Conservation (phyloP, 2,113 vertebrate species). For the Gasterosteus aculeatus region DNA sequence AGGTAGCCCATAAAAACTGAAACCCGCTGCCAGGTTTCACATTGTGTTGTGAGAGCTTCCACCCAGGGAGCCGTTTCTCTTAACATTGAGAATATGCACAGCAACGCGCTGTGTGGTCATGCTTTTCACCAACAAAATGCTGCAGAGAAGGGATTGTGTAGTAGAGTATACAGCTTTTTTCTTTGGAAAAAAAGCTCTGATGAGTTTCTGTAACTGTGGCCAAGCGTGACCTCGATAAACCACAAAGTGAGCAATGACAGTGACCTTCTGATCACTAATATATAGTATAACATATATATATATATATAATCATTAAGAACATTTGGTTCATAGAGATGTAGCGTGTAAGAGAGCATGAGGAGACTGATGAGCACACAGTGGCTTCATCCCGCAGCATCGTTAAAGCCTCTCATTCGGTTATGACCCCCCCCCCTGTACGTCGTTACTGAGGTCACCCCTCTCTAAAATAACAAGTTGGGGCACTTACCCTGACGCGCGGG, state of each 20-base stretch:
- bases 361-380: neutral
- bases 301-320: neutral
- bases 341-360: neutral
- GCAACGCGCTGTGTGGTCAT: neutral
- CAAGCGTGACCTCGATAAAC: neutral
- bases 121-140: neutral
- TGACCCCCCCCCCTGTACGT: conserved; percentile 22
- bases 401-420: conserved; percentile 25
- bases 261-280: conserved; percentile 8
- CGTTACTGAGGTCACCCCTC: conserved; percentile 1
- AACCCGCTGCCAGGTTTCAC: conserved; percentile 25
- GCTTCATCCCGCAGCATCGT: neutral
- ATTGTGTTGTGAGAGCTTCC: neutral
- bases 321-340: neutral
- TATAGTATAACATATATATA: neutral
- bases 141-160: neutral
- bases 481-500: conserved; percentile 72
- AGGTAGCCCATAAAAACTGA: conserved; percentile 17
- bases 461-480: conserved; percentile 44
- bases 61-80: conserved; percentile 4
- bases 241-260: neutral
- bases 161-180: neutral
- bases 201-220: conserved; percentile 7
- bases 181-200: neutral
- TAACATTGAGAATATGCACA: neutral